Evolutionary conservation across 2,888 invertebrate species (phyloP).

Genomic region (Acronicta alni): DNA sequence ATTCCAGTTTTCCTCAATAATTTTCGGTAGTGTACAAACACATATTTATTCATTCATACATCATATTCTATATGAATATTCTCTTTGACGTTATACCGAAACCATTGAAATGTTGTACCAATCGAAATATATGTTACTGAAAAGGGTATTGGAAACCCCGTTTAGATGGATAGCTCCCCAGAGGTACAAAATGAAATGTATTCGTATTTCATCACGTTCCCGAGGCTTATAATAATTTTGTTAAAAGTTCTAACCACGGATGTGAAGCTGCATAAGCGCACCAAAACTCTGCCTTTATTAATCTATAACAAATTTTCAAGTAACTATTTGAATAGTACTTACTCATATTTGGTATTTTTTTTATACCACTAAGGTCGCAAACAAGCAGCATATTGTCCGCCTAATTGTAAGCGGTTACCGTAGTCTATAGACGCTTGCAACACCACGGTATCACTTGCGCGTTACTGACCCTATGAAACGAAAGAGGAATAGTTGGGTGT

Average conservation of each 20-base stretch:
- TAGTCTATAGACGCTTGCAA: no score
- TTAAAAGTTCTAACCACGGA: constrained; percentile 28
- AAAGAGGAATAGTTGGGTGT: no score
- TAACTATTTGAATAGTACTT: constrained; percentile 1
- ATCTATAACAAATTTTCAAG: constrained; percentile 1
- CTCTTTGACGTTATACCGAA: constrained; percentile 12
- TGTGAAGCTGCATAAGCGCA: constrained; percentile 4
- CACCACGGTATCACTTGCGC: no score
- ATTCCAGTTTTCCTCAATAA: no score
- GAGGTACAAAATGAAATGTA: constrained; percentile 33
- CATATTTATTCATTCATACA: neutral
- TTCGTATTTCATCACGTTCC: constrained; percentile 35
- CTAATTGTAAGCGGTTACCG: no score
- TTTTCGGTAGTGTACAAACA: no score
- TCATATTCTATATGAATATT: neutral
- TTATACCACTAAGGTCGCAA: no score
- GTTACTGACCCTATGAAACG: no score
- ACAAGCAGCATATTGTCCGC: no score
- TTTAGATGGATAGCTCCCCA: constrained; percentile 30
- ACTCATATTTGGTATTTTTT: no score
- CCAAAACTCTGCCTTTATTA: neutral
- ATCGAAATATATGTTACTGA: constrained; percentile 14
- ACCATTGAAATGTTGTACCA: constrained; percentile 13
- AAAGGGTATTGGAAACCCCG: constrained; percentile 19
- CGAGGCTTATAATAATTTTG: constrained; percentile 33